phyloP scores from a whole-genome alignment of 2,797 vertebrate genomes.

The Mormyrops attenuatus region DNA sequence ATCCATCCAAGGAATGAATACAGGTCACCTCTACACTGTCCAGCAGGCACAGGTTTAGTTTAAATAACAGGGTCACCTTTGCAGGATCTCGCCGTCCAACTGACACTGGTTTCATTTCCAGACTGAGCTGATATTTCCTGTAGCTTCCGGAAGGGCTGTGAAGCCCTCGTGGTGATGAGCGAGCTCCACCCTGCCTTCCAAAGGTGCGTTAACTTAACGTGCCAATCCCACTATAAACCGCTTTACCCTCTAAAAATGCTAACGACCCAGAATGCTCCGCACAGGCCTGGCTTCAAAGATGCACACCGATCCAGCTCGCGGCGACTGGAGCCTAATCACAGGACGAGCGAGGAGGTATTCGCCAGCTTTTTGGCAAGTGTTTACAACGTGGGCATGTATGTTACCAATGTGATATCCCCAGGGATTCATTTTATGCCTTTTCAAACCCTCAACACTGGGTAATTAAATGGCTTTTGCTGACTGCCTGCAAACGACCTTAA shows the following conservation, averaged over 20 bases:
- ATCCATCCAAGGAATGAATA: background rate
- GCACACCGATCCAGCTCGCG: background rate
- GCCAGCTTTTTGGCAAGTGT: background rate
- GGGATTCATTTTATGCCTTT: constrained; percentile 27
- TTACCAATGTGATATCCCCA: constrained; percentile 78
- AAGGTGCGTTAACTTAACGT: background rate
- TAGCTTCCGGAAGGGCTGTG: background rate
- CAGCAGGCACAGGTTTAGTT: background rate
- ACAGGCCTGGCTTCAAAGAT: background rate
- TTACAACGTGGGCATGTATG: background rate
- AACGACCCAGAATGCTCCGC: background rate
- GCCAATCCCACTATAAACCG: background rate
- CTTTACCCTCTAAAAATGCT: background rate
- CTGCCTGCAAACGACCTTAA: constrained; percentile 30
- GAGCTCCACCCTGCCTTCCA: background rate
- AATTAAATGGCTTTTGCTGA: constrained; percentile 49
- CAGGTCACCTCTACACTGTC: background rate
- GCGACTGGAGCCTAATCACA: background rate
- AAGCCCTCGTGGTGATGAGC: background rate
- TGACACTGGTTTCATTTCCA: background rate
- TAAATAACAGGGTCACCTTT: background rate
- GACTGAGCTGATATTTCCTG: background rate
- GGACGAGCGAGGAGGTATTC: background rate
- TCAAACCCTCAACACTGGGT: constrained; percentile 59
- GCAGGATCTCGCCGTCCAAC: background rate